Conservation (phyloP, 1,140 invertebrate species). For the Drosophila persimilis region DNA sequence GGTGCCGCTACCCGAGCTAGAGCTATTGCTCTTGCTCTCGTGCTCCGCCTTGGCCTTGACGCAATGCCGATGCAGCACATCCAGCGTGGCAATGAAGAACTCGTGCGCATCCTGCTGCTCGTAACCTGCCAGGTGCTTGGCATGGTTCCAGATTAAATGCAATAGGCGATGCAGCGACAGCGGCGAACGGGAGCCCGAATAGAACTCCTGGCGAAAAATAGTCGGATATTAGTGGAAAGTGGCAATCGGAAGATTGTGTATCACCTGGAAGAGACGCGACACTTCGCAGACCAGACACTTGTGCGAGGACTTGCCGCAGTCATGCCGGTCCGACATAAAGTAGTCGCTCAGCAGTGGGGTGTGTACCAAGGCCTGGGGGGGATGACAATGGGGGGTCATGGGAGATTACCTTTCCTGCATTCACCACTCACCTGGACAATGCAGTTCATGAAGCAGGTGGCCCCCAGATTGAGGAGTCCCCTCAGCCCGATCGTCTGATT, state of each 20-base stretch:
- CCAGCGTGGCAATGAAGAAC: slow-evolving; percentile 97
- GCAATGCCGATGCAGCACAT: slow-evolving; percentile 90
- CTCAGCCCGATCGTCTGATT: slow-evolving; percentile 94
- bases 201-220: slow-evolving; percentile 89
- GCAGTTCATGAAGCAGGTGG: slow-evolving; percentile 99
- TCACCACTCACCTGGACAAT: slow-evolving; percentile 90
- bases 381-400: neutral
- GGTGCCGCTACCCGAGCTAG: slow-evolving; percentile 56
- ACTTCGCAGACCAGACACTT: slow-evolving; percentile 97
- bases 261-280: slow-evolving; percentile 89
- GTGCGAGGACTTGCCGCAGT: slow-evolving; percentile 87
- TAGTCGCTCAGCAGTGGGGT: slow-evolving; percentile 97
- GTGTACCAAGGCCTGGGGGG: slow-evolving; percentile 91
- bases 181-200: slow-evolving; percentile 94
- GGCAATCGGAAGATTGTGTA: neutral
- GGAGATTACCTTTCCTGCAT: neutral
- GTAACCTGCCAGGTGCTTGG: slow-evolving; percentile 96
- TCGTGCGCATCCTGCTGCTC: slow-evolving; percentile 99
- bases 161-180: slow-evolving; percentile 94
- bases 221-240: neutral
- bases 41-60: slow-evolving; percentile 82
- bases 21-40: slow-evolving; percentile 64
- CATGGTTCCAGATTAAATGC: slow-evolving; percentile 98
- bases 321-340: slow-evolving; percentile 96
- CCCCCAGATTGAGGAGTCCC: slow-evolving; percentile 98